These are phyloP conservation scores for Folsomia candida DNA, from an alignment of 2,888 invertebrate genomes.

Conservation along the genomic window DNA sequence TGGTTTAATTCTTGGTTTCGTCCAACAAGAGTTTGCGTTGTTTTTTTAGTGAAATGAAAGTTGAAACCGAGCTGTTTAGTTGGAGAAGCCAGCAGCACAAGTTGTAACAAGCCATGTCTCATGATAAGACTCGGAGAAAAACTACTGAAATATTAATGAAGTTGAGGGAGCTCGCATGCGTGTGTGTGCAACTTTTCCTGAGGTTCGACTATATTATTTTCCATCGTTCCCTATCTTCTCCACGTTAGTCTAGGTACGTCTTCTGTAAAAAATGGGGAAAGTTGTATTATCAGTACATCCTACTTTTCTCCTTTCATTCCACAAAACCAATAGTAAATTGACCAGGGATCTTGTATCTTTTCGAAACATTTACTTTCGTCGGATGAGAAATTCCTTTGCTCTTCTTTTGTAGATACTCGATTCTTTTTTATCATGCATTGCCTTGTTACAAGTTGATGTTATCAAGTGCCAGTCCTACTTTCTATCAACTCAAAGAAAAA, in stretches of 20 bases:
- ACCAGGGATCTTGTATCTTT: not conserved
- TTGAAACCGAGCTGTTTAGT: no score
- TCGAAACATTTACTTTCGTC: no score
- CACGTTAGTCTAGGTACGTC: not conserved
- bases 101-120: not conserved
- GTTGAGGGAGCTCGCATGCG: constrained; percentile 2
- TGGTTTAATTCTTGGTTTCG: no score
- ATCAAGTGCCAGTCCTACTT: no score
- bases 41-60: no score
- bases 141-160: constrained; percentile 16
- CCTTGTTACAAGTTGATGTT: no score
- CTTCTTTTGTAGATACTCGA: not conserved
- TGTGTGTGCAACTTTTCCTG: not conserved
- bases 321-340: not conserved
- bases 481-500: no score
- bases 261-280: not conserved
- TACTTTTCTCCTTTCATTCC: not conserved
- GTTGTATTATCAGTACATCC: not conserved
- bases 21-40: no score
- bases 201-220: not conserved
- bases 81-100: not conserved
- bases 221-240: not conserved
- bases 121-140: constrained; percentile 4
- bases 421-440: no score
- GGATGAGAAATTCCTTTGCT: not conserved